These are phyloP conservation scores for Halcyon malimbica DNA, from an alignment of 2,113 vertebrate genomes.

Conservation along the genomic window DNA sequence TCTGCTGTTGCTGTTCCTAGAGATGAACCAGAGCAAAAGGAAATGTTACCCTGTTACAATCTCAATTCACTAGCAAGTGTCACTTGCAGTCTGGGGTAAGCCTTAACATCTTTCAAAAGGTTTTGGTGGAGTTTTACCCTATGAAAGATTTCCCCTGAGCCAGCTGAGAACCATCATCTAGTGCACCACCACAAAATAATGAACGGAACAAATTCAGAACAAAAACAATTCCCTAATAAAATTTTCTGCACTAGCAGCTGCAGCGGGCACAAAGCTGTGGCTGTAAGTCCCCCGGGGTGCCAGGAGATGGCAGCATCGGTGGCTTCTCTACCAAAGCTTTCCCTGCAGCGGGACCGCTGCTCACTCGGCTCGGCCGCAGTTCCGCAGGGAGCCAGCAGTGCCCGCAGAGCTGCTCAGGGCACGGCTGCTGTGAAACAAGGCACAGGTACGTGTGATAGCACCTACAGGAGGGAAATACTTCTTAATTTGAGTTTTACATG, in stretches of 20 bases:
- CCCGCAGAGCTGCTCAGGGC: not conserved
- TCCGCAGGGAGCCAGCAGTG: not conserved
- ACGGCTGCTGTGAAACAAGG: fast-evolving
- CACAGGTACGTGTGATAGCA: not conserved
- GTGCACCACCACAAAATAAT: not conserved
- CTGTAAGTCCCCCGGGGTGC: not conserved
- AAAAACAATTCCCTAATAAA: fast-evolving
- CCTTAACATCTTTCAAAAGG: not conserved
- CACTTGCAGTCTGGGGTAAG: not conserved
- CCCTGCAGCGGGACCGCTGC: not conserved
- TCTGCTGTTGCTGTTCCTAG: not conserved
- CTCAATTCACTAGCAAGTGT: too few species aligned
- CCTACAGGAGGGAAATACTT: not conserved
- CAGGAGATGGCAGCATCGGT: constrained; percentile 52
- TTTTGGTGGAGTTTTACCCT: not conserved
- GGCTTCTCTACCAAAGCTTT: not conserved
- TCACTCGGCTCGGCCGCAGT: fast-evolving
- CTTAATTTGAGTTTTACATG: not conserved
- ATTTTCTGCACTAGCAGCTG: fast-evolving
- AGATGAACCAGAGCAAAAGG: not conserved
- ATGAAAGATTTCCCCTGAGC: not conserved
- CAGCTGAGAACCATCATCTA: not conserved
- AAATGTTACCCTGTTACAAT: not conserved
- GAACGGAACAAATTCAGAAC: not conserved
- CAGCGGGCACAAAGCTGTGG: fast-evolving